phyloP scores from a whole-genome alignment of 2,797 vertebrate genomes.

The Manis pentadactyla region DNA sequence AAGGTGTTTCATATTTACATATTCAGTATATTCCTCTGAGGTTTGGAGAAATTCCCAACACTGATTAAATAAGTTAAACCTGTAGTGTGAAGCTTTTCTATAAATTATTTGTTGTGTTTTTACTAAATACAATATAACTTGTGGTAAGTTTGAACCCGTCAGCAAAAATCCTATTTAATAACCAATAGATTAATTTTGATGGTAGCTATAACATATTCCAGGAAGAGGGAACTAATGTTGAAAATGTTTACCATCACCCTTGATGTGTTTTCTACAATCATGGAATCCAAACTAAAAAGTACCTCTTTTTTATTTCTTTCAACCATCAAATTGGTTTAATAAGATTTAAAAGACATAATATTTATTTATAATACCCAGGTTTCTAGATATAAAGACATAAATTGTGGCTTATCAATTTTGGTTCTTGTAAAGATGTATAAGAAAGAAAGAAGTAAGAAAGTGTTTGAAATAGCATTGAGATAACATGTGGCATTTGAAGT shows the following conservation, averaged over 20 bases:
- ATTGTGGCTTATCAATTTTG: background rate
- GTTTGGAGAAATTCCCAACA: background rate
- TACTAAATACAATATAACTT: conserved; percentile 36
- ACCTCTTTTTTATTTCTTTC: background rate
- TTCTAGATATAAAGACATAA: background rate
- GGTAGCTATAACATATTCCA: background rate
- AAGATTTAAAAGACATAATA: background rate
- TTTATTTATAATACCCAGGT: background rate
- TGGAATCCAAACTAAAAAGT: background rate
- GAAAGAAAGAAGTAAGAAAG: background rate
- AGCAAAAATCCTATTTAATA: background rate
- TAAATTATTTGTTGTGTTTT: background rate
- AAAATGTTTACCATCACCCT: background rate
- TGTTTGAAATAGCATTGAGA: background rate
- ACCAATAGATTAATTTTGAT: background rate
- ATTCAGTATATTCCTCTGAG: conserved; percentile 1
- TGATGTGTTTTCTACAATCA: background rate
- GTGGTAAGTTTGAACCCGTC: background rate
- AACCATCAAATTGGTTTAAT: background rate
- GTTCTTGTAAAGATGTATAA: background rate
- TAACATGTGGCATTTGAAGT: background rate
- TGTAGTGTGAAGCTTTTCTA: background rate
- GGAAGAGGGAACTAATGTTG: background rate
- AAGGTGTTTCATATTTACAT: conserved; percentile 26
- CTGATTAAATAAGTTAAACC: conserved; percentile 12